Conservation (phyloP, 2,113 vertebrate genomes). For the Ictidomys tridecemlineatus region DNA sequence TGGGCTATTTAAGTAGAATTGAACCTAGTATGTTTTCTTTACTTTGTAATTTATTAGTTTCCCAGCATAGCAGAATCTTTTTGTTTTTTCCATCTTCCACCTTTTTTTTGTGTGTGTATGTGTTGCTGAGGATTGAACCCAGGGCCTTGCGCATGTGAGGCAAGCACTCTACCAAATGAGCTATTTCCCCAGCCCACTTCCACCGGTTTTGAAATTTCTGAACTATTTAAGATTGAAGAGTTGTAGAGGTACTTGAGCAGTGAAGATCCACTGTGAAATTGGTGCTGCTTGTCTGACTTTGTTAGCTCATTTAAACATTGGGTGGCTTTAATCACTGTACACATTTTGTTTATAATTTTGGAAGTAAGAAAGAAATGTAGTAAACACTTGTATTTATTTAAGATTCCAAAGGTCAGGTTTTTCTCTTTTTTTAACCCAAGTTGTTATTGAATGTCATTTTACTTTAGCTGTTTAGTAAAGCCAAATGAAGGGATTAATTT, state of each 20-base stretch:
- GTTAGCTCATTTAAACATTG: neutral
- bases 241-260: neutral
- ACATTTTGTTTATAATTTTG: neutral
- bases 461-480: conserved; percentile 36
- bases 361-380: neutral
- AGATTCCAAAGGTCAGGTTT: neutral
- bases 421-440: neutral
- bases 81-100: neutral
- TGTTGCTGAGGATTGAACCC: too few species aligned
- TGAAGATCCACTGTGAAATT: neutral
- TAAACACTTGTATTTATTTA: neutral
- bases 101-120: neutral
- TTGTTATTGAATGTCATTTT: conserved; percentile 16
- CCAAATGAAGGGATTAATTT: conserved; percentile 1
- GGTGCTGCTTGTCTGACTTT: neutral
- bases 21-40: conserved; percentile 25
- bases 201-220: conserved; percentile 26
- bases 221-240: conserved; percentile 28
- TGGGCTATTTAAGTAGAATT: conserved; percentile 26
- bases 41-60: conserved; percentile 44
- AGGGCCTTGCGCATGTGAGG: too few species aligned
- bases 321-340: neutral
- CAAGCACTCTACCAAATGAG: too few species aligned
- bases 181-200: neutral
- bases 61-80: neutral